Conservation (phyloP, 2,888 invertebrate genomes). For the Heliothis peltigera region DNA sequence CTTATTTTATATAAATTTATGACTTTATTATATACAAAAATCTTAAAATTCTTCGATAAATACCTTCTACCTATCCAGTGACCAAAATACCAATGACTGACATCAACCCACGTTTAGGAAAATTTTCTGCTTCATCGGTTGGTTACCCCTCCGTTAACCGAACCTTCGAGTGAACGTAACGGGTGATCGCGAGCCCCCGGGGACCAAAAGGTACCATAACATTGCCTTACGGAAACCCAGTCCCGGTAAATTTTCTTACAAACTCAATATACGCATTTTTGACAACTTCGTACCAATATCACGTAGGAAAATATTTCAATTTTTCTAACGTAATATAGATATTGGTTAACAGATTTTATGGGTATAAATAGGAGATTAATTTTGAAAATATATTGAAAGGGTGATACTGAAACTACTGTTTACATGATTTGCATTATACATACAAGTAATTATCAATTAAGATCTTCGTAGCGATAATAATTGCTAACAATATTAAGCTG, state of each 20-base stretch:
- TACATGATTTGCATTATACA: too few species aligned
- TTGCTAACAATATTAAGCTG: too few species aligned
- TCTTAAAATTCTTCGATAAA: slow-evolving; percentile 14
- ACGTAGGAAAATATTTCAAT: background rate
- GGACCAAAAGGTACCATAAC: slow-evolving; percentile 57
- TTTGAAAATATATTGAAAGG: too few species aligned
- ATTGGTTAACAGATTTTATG: background rate
- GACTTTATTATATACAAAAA: too few species aligned
- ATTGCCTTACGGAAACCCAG: slow-evolving; percentile 57
- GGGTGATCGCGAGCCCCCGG: slow-evolving; percentile 54
- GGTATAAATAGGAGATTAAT: background rate
- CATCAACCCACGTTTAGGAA: slow-evolving; percentile 41
- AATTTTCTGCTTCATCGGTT: slow-evolving; percentile 49
- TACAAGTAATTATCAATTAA: too few species aligned
- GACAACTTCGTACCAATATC: slow-evolving; percentile 17
- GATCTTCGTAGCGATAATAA: too few species aligned
- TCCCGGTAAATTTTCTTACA: slow-evolving; percentile 48
- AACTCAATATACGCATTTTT: slow-evolving; percentile 53
- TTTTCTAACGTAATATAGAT: slow-evolving; percentile 3
- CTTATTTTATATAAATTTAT: too few species aligned
- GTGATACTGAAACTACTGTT: background rate
- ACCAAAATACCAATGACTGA: slow-evolving; percentile 30
- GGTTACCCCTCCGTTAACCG: slow-evolving; percentile 55
- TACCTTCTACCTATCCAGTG: slow-evolving; percentile 1
- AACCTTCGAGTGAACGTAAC: slow-evolving; percentile 53